These are phyloP conservation scores for Chymomyza fuscimana DNA, from an alignment of 2,888 invertebrate genomes.

Conservation along the genomic window DNA sequence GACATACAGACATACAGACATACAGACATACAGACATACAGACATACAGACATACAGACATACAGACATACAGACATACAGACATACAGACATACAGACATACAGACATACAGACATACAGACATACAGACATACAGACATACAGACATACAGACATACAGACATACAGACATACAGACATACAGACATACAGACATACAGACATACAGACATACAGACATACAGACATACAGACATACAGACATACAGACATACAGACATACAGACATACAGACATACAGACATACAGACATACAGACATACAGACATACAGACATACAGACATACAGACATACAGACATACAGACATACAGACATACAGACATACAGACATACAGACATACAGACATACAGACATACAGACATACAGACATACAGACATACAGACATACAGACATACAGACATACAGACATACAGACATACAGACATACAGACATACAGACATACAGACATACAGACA, in stretches of 20 bases:
- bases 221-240: neutral
- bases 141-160: neutral
- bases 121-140: neutral
- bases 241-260: slow-evolving; percentile 1
- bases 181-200: neutral
- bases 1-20: neutral
- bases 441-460: neutral
- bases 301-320: neutral
- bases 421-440: neutral
- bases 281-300: neutral
- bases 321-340: neutral
- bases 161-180: neutral
- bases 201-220: neutral
- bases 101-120: neutral
- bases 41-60: neutral
- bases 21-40: neutral
- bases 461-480: neutral
- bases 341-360: neutral
- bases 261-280: neutral
- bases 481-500: neutral
- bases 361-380: slow-evolving; percentile 1
- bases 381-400: neutral
- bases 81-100: slow-evolving; percentile 1
- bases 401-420: neutral
- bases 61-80: neutral